Base-by-base conservation (phyloP, 2,797 vertebrate genomes). In the Darevskia nairensis region DNA sequence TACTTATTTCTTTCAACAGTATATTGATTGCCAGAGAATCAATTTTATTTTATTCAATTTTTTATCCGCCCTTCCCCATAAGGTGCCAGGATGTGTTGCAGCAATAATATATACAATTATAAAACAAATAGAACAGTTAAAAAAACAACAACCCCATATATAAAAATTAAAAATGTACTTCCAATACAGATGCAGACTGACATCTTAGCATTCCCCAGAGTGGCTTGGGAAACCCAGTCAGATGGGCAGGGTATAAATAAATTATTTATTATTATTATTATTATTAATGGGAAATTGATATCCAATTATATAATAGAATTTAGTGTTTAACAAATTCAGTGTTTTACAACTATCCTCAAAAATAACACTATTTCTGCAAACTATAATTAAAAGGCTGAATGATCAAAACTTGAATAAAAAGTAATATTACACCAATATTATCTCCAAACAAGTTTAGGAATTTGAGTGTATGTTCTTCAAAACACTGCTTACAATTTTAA, bases 341-440 rank as follows among this genome's bases (percentile, higher is more conserved):
- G 4, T 81, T 69, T 35, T 81, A 59, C 71, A 50, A 75, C 39
- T 66, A 87, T 75, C 76, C 69, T 23, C 27, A 21, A 76, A 75
- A 82, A 76, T 19, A 25, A 87, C 41, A 61, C 71, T 87, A 82
- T 66, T 80, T 66, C 55, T 76, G 80, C n/a, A 87, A 46, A 46
- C 29, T 44, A 66, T 21, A 87, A 76, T 59, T 81, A 55, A 74
- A 87, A 81, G 32, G 55, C 80, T 82, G 35, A 41, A 82, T 76
- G 61, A 75, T 66, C 55, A 76, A 59, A 87, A 25, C 71, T 66
- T 74, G 71, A 82, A 76, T 35, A 75, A 75, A 81, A 61, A 46
- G 61, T 41, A 87, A 35, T 83, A 84, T 59, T 84, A 82, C 8
- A 27, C 15, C 81, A 88, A 50, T 82, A 32, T 75, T 66, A 66